These are phyloP conservation scores for Alethe castanea DNA, from an alignment of 2,113 vertebrate species.

Conservation along the genomic window DNA sequence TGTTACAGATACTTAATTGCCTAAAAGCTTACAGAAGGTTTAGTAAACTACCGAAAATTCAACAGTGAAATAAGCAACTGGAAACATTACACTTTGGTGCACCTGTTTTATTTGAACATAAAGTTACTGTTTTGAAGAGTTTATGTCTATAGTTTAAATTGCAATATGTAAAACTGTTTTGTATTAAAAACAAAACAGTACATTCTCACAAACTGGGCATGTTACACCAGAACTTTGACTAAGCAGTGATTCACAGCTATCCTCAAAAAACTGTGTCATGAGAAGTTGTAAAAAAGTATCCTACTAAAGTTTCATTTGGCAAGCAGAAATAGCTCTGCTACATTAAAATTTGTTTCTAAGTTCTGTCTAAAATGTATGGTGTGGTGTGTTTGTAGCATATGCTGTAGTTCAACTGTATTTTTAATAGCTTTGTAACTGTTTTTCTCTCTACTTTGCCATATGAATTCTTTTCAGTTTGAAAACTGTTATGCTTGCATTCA, in stretches of 20 bases:
- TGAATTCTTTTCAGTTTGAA: constrained; percentile 48
- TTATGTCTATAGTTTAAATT: background rate
- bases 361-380: constrained; percentile 26
- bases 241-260: background rate
- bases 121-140: background rate
- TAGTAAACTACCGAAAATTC: background rate
- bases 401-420: constrained; percentile 44
- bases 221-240: background rate
- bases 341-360: constrained; percentile 23
- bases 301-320: constrained; percentile 26
- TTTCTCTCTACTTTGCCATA: constrained; percentile 34
- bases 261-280: constrained; percentile 1
- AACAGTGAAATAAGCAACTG: background rate
- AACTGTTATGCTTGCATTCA: constrained; percentile 34
- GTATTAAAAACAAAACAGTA: background rate
- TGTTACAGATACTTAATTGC: background rate
- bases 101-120: constrained; percentile 32
- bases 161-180: background rate
- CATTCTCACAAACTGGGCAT: background rate
- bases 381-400: constrained; percentile 29
- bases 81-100: background rate
- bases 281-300: constrained; percentile 1
- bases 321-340: background rate
- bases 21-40: background rate
- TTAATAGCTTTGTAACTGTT: constrained; percentile 30